Evolutionary conservation across 2,888 invertebrate species (phyloP).

Genomic region (Sisyra terminalis): DNA sequence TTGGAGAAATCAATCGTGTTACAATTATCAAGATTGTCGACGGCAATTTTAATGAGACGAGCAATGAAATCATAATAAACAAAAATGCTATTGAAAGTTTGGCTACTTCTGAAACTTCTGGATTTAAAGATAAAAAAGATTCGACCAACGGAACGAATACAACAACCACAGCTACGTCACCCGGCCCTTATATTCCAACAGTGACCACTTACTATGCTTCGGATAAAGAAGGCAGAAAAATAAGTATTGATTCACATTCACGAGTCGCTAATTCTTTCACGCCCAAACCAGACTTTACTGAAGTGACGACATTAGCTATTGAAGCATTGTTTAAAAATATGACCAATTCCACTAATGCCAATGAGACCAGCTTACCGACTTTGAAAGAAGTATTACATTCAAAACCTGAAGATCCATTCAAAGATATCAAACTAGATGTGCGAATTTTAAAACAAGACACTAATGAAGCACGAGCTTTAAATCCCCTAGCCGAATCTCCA

Average conservation of each 20-base stretch:
- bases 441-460: constrained; percentile 3
- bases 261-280: constrained; percentile 24
- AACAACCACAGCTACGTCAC: constrained; percentile 1
- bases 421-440: neutral
- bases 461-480: neutral
- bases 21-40: constrained; percentile 51
- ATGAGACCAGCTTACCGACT: constrained; percentile 27
- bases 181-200: constrained; percentile 6
- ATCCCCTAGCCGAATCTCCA: neutral
- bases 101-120: neutral
- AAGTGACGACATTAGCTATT: constrained; percentile 48
- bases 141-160: neutral
- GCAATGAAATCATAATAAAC: neutral
- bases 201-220: constrained; percentile 7
- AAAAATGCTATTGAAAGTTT: neutral
- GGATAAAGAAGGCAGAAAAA: constrained; percentile 18
- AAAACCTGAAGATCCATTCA: constrained; percentile 26
- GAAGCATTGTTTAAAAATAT: constrained; percentile 42
- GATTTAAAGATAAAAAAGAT: neutral
- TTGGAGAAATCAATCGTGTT: constrained; percentile 52
- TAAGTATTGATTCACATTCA: constrained; percentile 25
- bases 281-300: constrained; percentile 22
- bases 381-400: constrained; percentile 18
- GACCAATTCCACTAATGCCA: constrained; percentile 15
- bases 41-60: constrained; percentile 26